These are phyloP conservation scores for Morpho helenor DNA, from an alignment of 2,888 invertebrate species.

Conservation along the genomic window DNA sequence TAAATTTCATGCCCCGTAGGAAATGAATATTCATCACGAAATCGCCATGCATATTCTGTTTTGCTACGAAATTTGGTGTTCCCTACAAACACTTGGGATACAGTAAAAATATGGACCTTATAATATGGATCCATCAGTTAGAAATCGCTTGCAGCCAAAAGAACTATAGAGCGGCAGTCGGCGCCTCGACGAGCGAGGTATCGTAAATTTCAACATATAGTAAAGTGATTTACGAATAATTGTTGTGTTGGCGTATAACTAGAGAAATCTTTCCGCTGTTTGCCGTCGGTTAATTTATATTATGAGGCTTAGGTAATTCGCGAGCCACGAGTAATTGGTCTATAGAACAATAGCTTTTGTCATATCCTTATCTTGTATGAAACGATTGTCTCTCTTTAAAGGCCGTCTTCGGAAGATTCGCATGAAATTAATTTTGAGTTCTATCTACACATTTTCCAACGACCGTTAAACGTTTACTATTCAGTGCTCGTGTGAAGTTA, in stretches of 20 bases:
- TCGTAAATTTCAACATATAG: slow-evolving; percentile 80
- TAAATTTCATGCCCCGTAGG: slow-evolving; percentile 80
- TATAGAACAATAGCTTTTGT: slow-evolving; percentile 78
- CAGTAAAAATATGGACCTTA: slow-evolving; percentile 60
- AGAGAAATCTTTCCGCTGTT: slow-evolving; percentile 80
- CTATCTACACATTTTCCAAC: slow-evolving; percentile 16
- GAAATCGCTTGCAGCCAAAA: slow-evolving; percentile 45
- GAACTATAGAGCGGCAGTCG: slow-evolving; percentile 52
- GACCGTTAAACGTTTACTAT: slow-evolving; percentile 13
- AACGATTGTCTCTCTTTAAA: slow-evolving; percentile 66
- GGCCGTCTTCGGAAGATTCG: slow-evolving; percentile 60
- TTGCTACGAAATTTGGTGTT: slow-evolving; percentile 67
- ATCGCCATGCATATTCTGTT: slow-evolving; percentile 79
- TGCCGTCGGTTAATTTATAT: slow-evolving; percentile 78
- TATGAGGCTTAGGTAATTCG: slow-evolving; percentile 79
- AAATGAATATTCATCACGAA: slow-evolving; percentile 80
- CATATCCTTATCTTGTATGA: slow-evolving; percentile 72
- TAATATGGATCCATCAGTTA: slow-evolving; percentile 44
- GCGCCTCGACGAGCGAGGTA: slow-evolving; percentile 54
- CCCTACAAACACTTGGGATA: slow-evolving; percentile 43
- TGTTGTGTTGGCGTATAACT: slow-evolving; percentile 79
- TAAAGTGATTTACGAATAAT: slow-evolving; percentile 80
- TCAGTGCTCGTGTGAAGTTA: slow-evolving; percentile 18
- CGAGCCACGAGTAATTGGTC: slow-evolving; percentile 76
- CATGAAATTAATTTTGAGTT: slow-evolving; percentile 47